Conservation (phyloP, 2,797 vertebrate species). For the Antennarius maculatus region DNA sequence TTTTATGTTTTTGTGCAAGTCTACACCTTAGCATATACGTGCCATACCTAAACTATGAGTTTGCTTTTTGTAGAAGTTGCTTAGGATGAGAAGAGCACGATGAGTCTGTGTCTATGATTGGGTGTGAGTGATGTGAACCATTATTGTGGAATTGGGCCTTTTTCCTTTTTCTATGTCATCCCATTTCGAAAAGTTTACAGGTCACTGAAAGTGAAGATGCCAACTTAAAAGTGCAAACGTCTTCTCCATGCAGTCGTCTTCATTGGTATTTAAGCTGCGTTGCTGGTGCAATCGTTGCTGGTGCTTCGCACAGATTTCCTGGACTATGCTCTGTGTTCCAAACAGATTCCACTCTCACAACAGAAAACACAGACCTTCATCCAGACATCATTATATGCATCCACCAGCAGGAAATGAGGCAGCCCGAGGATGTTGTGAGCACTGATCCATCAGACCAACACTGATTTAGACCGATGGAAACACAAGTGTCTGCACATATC, state of each 20-base stretch:
- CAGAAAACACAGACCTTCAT: slow-evolving; percentile 58
- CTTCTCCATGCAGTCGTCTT: not conserved
- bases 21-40: no score
- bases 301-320: slow-evolving; percentile 28
- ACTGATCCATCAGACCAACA: slow-evolving; percentile 67
- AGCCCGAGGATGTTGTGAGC: slow-evolving; percentile 56
- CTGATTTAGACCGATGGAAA: slow-evolving; percentile 64
- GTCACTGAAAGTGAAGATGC: slow-evolving; percentile 34
- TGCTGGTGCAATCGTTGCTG: not conserved
- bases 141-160: slow-evolving; percentile 1
- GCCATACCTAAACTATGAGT: not conserved
- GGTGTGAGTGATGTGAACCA: slow-evolving; percentile 17
- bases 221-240: slow-evolving; percentile 11
- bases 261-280: slow-evolving; percentile 2
- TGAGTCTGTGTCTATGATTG: slow-evolving; percentile 12
- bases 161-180: slow-evolving; percentile 8
- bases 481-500: slow-evolving; percentile 48
- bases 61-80: slow-evolving; percentile 11
- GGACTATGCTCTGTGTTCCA: slow-evolving; percentile 33
- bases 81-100: slow-evolving; percentile 10
- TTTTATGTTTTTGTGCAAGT: no score
- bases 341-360: slow-evolving; percentile 50
- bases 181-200: slow-evolving; percentile 26
- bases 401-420: slow-evolving; percentile 68
- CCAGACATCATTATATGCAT: slow-evolving; percentile 63